Evolutionary conservation across 2,113 vertebrate species (phyloP).

Genomic region (Erythrolamprus reginae): DNA sequence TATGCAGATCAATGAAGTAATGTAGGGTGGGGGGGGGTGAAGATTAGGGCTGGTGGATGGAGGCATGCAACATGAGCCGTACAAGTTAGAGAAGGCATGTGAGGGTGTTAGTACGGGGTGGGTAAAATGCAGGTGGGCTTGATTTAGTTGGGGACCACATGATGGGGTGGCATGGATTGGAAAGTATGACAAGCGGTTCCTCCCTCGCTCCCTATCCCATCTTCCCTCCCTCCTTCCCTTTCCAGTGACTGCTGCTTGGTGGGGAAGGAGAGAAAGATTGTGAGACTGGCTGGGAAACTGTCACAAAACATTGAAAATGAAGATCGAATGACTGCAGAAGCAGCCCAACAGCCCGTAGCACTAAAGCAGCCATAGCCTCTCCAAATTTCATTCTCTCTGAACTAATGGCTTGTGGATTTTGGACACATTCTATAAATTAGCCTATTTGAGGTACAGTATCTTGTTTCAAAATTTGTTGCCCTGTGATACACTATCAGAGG

Average conservation of each 20-base stretch:
- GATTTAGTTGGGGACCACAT: neutral
- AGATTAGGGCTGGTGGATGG: neutral
- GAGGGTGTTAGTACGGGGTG: neutral
- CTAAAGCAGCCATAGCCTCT: neutral
- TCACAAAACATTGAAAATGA: neutral
- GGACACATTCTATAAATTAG: neutral
- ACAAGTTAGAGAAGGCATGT: neutral
- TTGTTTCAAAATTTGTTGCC: neutral
- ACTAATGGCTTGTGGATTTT: neutral
- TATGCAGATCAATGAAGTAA: neutral
- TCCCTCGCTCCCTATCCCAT: neutral
- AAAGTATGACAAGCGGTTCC: neutral
- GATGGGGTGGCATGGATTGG: neutral
- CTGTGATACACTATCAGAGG: neutral
- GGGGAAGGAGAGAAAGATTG: neutral
- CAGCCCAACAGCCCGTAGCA: neutral
- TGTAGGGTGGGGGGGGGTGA: neutral
- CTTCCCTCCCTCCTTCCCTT: neutral
- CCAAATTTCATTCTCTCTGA: neutral
- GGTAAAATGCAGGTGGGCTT: neutral
- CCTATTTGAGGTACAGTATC: neutral
- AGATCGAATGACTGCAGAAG: neutral
- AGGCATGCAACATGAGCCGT: neutral
- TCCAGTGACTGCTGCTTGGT: neutral
- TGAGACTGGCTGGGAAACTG: neutral